These are phyloP conservation scores for Spodoptera frugiperda DNA, from an alignment of 1,140 invertebrate species.

Conservation along the genomic window DNA sequence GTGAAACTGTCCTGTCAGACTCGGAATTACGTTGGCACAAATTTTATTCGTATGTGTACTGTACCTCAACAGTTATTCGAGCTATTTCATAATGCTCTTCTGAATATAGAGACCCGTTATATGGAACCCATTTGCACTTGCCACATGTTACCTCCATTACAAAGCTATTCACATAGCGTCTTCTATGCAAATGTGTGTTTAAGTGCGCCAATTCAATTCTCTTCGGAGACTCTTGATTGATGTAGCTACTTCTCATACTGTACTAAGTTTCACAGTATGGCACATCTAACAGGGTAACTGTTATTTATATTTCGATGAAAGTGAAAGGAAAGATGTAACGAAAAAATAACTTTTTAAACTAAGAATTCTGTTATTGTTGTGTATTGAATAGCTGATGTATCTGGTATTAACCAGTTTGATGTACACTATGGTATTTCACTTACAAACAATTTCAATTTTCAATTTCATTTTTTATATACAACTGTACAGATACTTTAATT, in stretches of 20 bases:
- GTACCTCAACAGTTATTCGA: constrained; percentile 46
- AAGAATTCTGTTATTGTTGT: background rate
- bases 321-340: constrained; percentile 37
- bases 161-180: constrained; percentile 66
- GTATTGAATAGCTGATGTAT: no score
- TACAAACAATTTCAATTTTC: no score
- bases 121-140: constrained; percentile 74
- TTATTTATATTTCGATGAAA: constrained; percentile 45
- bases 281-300: constrained; percentile 63
- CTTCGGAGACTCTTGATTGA: constrained; percentile 55
- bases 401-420: no score
- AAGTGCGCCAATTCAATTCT: constrained; percentile 67
- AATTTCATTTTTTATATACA: no score
- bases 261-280: constrained; percentile 33
- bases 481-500: no score
- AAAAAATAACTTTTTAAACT: background rate
- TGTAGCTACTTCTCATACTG: constrained; percentile 51
- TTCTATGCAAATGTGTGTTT: constrained; percentile 66
- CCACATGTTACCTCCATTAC: constrained; percentile 73
- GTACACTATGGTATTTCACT: no score
- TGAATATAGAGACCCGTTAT: constrained; percentile 73
- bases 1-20: background rate
- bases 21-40: constrained; percentile 1
- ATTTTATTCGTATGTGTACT: constrained; percentile 31
- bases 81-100: constrained; percentile 62